Conservation (phyloP, 2,888 invertebrate genomes). For the Acanthoscelides obtectus region DNA sequence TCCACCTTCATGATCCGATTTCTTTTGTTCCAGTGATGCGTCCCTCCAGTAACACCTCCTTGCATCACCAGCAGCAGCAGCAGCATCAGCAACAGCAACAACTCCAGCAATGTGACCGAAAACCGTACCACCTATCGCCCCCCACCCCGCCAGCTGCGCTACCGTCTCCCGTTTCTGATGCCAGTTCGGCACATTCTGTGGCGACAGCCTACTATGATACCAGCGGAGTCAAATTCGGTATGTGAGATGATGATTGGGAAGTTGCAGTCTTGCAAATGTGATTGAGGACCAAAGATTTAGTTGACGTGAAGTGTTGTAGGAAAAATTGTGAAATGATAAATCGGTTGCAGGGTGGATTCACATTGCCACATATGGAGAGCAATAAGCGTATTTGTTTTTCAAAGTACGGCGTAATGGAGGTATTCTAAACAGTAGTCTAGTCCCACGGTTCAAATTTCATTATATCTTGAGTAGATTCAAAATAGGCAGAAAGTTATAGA, state of each 20-base stretch:
- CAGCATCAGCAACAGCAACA: background rate
- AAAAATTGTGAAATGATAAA: background rate
- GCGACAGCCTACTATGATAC: background rate
- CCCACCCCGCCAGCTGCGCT: slow-evolving; percentile 46
- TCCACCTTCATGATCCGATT: too few species aligned
- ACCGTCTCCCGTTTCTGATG: slow-evolving; percentile 49
- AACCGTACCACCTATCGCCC: slow-evolving; percentile 54
- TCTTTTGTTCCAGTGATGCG: slow-evolving; percentile 42
- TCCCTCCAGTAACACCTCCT: slow-evolving; percentile 31
- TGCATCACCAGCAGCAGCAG: background rate
- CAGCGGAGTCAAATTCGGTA: background rate
- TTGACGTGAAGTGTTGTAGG: background rate
- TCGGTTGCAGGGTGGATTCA: background rate
- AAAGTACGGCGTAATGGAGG: too few species aligned
- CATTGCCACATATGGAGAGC: background rate
- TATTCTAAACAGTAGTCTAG: too few species aligned
- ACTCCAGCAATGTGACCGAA: slow-evolving; percentile 53
- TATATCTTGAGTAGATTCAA: too few species aligned
- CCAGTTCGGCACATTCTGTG: slow-evolving; percentile 40
- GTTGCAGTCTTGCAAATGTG: slow-evolving; percentile 27
- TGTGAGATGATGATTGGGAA: background rate
- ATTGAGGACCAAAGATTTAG: background rate
- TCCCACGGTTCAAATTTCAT: too few species aligned
- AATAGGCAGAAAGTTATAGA: too few species aligned
- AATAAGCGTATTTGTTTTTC: background rate